phyloP scores from a whole-genome alignment of 1,140 invertebrate species.

The Dufourea novaeangliae region DNA sequence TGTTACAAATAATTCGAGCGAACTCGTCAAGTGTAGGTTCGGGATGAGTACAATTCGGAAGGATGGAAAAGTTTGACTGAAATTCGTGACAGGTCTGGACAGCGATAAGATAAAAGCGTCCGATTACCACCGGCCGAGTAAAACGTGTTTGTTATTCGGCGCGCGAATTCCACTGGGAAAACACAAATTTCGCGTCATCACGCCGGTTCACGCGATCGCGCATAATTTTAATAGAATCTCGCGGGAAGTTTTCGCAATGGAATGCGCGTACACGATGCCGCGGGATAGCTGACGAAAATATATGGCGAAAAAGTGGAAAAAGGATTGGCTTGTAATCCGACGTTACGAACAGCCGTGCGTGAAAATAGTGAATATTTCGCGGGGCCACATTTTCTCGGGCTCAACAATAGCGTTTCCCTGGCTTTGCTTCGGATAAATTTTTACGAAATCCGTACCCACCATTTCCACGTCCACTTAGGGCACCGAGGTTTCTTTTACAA shows the following conservation, averaged over 20 bases:
- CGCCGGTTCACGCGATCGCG: background rate
- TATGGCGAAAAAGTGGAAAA: slow-evolving; percentile 18
- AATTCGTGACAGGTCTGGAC: background rate
- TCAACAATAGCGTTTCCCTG: background rate
- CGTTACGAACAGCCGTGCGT: background rate
- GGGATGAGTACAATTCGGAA: no score
- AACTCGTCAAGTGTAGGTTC: no score
- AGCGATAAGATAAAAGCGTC: background rate
- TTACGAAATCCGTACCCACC: background rate
- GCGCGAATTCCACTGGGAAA: background rate
- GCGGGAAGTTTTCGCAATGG: background rate
- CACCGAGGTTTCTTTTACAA: no score
- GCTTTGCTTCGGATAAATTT: background rate
- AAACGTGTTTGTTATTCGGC: background rate
- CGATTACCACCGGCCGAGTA: background rate
- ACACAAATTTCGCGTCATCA: background rate
- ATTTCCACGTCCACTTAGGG: background rate
- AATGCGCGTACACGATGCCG: background rate
- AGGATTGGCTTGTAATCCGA: slow-evolving; percentile 8
- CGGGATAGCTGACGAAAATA: background rate
- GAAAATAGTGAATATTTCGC: slow-evolving; percentile 21
- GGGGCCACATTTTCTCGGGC: background rate
- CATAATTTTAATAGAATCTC: slow-evolving; percentile 5
- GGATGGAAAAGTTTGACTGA: background rate
- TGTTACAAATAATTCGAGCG: no score